Conservation (phyloP, 2,888 invertebrate genomes). For the Clepsis dumicolana region DNA sequence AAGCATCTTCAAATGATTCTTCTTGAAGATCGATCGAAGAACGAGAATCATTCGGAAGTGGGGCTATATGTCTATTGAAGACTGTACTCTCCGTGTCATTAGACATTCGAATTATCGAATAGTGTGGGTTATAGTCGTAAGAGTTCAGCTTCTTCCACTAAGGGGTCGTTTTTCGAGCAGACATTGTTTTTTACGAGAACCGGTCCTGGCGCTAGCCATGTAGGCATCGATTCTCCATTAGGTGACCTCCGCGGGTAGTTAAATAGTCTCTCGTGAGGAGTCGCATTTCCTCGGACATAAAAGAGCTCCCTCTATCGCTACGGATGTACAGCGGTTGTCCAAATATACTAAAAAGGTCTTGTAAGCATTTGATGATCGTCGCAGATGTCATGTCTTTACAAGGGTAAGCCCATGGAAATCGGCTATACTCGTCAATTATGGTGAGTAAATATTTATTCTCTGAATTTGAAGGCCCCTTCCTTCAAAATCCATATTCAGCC, state of each 20-base stretch:
- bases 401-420: slow-evolving; percentile 3
- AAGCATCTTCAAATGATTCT: too few species aligned
- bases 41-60: too few species aligned
- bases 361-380: not conserved
- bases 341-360: slow-evolving; percentile 1
- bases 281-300: slow-evolving; percentile 6
- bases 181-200: slow-evolving; percentile 6
- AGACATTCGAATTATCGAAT: not conserved
- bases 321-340: not conserved
- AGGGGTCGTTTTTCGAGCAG: slow-evolving; percentile 6
- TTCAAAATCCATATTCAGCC: slow-evolving; percentile 28
- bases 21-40: too few species aligned
- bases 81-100: slow-evolving; percentile 4
- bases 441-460: not conserved
- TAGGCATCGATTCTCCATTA: slow-evolving; percentile 10
- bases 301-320: slow-evolving; percentile 1
- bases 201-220: slow-evolving; percentile 11
- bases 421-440: slow-evolving; percentile 6
- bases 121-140: slow-evolving; percentile 6
- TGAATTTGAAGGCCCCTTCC: too few species aligned
- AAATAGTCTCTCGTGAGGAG: slow-evolving; percentile 14
- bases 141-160: slow-evolving; percentile 16
- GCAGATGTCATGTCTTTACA: slow-evolving; percentile 8
- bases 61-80: slow-evolving; percentile 4
- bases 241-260: slow-evolving; percentile 2